Conservation (phyloP, 1,140 invertebrate species). For the Physella acuta region DNA sequence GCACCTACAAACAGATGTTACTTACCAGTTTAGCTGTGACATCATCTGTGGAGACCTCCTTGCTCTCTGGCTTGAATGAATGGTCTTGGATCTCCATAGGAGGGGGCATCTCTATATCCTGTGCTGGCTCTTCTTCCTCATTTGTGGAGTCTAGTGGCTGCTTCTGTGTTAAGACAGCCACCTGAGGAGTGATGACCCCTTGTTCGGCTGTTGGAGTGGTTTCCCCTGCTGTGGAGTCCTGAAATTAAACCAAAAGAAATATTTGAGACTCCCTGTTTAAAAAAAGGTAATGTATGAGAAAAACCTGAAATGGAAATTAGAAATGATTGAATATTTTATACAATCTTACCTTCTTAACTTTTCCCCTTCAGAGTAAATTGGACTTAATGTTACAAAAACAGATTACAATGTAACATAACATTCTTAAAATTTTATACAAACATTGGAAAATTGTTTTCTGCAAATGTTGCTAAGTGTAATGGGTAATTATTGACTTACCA, state of each 20-base stretch:
- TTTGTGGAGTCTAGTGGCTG: conserved; percentile 55
- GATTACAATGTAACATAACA: too few relatives aligned
- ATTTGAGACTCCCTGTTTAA: too few relatives aligned
- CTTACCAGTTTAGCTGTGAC: conserved; percentile 69
- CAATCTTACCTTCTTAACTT: too few relatives aligned
- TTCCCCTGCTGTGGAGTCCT: conserved; percentile 14
- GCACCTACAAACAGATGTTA: background rate
- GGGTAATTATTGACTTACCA: too few relatives aligned
- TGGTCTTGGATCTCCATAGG: conserved; percentile 88
- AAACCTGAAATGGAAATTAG: too few relatives aligned
- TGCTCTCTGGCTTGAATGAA: conserved; percentile 63
- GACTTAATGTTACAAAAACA: too few relatives aligned
- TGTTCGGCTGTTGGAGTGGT: background rate
- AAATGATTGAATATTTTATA: too few relatives aligned
- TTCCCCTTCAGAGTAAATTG: too few relatives aligned
- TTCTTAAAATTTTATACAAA: too few relatives aligned
- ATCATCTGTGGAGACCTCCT: conserved; percentile 65
- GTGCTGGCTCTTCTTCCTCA: conserved; percentile 73
- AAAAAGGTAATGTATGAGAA: too few relatives aligned
- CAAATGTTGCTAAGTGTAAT: too few relatives aligned
- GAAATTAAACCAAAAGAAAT: background rate
- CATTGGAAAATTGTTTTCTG: too few relatives aligned
- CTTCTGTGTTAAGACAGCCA: conserved; percentile 61
- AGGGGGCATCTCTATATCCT: conserved; percentile 84
- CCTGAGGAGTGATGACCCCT: conserved; percentile 16